Conservation (phyloP, 2,113 vertebrate genomes). For the Syrrhaptes paradoxus region DNA sequence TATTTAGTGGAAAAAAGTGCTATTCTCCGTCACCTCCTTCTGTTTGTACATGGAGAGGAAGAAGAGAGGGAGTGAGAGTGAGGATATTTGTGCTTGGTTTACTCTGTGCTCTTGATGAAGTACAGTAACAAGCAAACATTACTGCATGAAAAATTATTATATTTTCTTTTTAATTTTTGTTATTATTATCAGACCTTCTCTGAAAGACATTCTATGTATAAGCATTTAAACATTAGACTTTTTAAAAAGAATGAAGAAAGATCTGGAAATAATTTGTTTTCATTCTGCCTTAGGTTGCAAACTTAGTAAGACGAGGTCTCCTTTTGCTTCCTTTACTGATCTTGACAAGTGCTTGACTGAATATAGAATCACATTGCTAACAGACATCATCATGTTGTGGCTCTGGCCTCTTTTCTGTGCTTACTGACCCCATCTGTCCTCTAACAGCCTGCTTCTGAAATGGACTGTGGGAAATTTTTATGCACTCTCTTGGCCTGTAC, state of each 20-base stretch:
- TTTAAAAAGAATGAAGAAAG: background rate
- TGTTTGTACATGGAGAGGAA: background rate
- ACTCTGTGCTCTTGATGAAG: background rate
- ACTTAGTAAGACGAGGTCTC: background rate
- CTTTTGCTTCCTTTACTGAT: background rate
- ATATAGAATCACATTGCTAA: background rate
- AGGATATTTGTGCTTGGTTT: background rate
- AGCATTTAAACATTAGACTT: background rate
- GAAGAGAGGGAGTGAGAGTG: background rate
- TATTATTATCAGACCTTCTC: background rate
- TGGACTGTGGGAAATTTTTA: background rate
- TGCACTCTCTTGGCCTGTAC: background rate
- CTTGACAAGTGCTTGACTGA: background rate
- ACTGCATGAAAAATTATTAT: background rate
- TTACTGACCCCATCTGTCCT: background rate
- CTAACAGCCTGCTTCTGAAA: background rate
- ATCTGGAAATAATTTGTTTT: background rate
- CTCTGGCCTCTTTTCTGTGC: rapidly evolving
- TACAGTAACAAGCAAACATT: background rate
- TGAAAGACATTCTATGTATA: background rate
- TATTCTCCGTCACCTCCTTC: background rate
- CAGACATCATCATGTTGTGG: background rate
- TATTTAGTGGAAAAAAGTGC: background rate
- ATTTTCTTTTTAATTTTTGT: background rate
- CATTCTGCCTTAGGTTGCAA: background rate